phyloP scores from a whole-genome alignment of 1,140 invertebrate species.

The Chlorops oryzae region DNA sequence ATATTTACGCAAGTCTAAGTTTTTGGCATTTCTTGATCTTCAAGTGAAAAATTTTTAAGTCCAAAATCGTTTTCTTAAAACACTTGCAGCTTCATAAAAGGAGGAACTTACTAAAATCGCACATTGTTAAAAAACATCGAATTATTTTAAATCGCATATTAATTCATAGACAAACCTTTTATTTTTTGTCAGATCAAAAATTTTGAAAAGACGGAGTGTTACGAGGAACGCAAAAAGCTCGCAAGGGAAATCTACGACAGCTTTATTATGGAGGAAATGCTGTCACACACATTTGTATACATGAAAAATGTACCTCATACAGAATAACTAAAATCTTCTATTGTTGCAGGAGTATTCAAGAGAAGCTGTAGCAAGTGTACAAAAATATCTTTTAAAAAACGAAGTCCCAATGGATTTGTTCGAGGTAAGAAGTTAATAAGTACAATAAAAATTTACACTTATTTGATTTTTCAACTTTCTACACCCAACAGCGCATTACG shows the following conservation, averaged over 20 bases:
- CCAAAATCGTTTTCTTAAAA: too few relatives aligned
- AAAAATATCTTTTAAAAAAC: slow-evolving; percentile 95
- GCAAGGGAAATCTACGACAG: slow-evolving; percentile 98
- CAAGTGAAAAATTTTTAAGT: too few relatives aligned
- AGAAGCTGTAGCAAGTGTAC: slow-evolving; percentile 93
- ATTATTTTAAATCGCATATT: too few relatives aligned
- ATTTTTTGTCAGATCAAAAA: slow-evolving; percentile 82
- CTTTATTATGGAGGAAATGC: slow-evolving; percentile 99
- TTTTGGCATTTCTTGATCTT: too few relatives aligned
- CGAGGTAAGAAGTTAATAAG: slow-evolving; percentile 73
- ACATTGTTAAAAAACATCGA: too few relatives aligned
- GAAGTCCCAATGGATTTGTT: slow-evolving; percentile 95
- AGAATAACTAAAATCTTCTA: background rate
- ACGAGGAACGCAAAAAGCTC: slow-evolving; percentile 89
- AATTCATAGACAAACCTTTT: slow-evolving; percentile 16
- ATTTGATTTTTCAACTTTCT: too few relatives aligned
- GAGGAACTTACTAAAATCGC: too few relatives aligned
- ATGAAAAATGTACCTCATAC: slow-evolving; percentile 51
- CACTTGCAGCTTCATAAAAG: too few relatives aligned
- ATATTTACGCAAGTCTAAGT: too few relatives aligned
- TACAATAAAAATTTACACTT: background rate
- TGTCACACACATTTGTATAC: slow-evolving; percentile 96
- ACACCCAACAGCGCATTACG: too few relatives aligned
- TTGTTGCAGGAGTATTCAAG: slow-evolving; percentile 90
- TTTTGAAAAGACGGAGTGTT: slow-evolving; percentile 96